Evolutionary conservation across 2,888 invertebrate genomes (phyloP), one percentile per base, ranked within the genome.

Genomic region (Pimpla rufipes): DNA sequence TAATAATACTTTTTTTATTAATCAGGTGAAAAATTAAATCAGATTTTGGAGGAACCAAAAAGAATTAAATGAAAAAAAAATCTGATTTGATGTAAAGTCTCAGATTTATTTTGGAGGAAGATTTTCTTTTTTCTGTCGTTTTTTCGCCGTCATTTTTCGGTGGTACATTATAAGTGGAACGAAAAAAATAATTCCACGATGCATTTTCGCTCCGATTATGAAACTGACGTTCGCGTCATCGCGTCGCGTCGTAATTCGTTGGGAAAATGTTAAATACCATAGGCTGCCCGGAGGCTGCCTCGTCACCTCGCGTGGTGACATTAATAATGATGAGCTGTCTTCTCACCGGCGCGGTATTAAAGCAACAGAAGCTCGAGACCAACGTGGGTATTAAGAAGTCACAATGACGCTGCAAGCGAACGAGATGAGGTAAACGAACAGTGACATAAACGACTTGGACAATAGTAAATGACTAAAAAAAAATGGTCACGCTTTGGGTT

Each of bases 281-380:
- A 35, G 23, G n/a, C n/a, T 13, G 5, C 45, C 40, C 21, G 45
- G 16, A 35, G 40, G 8, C 64, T 73, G 76, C 73, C 50, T 62
- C 42, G 77, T 73, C 80, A 83, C 50, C 37, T 52, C 42, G 55
- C 55, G 62, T 62, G 70, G 73, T 67, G 37, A 68, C 73, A 77
- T 83, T 76, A 68, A 73, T 40, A 37, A 81, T 73, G 37, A 79
- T 76, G 67, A 79, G 68, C 71, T 70, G 62, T 73, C 71, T 37
- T 77, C 67, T 80, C 74, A 73, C 23, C n/a, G 8, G 42, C n/a
- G 42, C 18, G 16, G 10, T 10, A 42, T 68, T 62, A 71, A 70
- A 35, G 55, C 35, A 77, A 40, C 37, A 66, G 23, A 37, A 75
- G 76, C 35, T 10, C 35, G 42, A 50, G 50, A 66, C 67, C 59